Evolutionary conservation across 2,888 invertebrate genomes (phyloP), one percentile per base, ranked within the genome.

Genomic region (Seladonia tumulorum): DNA sequence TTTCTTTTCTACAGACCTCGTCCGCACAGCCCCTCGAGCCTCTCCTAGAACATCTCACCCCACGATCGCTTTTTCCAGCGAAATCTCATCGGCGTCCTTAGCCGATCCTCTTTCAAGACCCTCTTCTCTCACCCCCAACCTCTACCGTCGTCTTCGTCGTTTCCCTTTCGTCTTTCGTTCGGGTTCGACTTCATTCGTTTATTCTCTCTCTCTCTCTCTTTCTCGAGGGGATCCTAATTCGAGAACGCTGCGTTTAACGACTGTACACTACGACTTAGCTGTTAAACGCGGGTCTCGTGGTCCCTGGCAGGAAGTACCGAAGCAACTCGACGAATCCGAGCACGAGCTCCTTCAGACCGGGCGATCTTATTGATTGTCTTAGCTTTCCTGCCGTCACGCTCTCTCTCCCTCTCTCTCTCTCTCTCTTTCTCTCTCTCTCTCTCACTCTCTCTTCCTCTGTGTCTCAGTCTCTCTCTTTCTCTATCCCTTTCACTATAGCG

Each of bases 311-410:
- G 85, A 91, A 83, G 83, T 83, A 85, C 79, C 77, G 81, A 90
- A 86, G 87, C 88, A 76, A 84, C 87, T 86, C 86, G 88, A 79
- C 88, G 89, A 91, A 90, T 91, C 91, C 88, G 82, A 82, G 88
- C 91, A 86, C 89, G 89, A 92, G 90, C 86, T 91, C 82, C 90
- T 91, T 86, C 89, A 88, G 89, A 90, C 87, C 90, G 84, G 88
- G 90, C 90, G 90, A 93, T 92, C 93, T 93, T 93, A 93, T 93
- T 92, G 93, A 93, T 93, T 93, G 92, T 93, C 93, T 92, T 91
- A 92, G 85, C 88, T 90, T 87, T 91, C 88, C 86, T 91, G 76
- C 90, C 84, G 86, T 86, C 85, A 87, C 85, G 79, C 79, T 83
- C 49, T 75, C 76, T 79, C 83, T 75, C 82, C 75, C 63, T 68